Evolutionary conservation across 2,888 invertebrate species (phyloP).

Genomic region (Pyralis farinalis): DNA sequence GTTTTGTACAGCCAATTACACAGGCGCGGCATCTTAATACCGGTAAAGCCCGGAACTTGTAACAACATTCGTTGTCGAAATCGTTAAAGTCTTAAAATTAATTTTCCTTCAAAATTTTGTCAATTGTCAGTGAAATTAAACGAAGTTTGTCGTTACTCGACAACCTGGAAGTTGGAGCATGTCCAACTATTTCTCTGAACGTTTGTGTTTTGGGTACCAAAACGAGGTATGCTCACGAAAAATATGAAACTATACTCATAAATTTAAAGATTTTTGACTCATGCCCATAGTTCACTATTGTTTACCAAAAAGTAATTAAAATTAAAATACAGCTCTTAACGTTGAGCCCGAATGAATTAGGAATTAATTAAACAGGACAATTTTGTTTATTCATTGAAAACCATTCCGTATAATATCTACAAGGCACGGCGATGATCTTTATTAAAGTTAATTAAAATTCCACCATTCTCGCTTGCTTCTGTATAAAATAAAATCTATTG

Average conservation of each 20-base stretch:
- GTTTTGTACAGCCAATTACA: conserved; percentile 41
- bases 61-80: conserved; percentile 50
- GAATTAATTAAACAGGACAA: conserved; percentile 16
- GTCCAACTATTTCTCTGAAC: conserved; percentile 35
- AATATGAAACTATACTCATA: not conserved
- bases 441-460: conserved; percentile 8
- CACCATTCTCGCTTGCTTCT: not conserved
- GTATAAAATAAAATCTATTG: not conserved
- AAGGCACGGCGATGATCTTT: conserved; percentile 9
- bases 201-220: conserved; percentile 9
- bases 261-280: conserved; percentile 16
- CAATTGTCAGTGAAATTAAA: conserved; percentile 57
- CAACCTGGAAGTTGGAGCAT: conserved; percentile 48
- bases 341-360: conserved; percentile 33
- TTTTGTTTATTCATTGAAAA: conserved; percentile 16
- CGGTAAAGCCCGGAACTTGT: conserved; percentile 41
- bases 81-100: conserved; percentile 58
- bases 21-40: conserved; percentile 48
- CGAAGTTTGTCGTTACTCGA: conserved; percentile 56
- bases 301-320: conserved; percentile 31
- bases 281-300: conserved; percentile 22
- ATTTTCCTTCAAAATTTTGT: conserved; percentile 60
- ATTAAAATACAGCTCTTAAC: conserved; percentile 32
- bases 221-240: not conserved
- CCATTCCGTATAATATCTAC: conserved; percentile 11